These are phyloP conservation scores for Paraescarpia echinospica DNA, from an alignment of 1,140 invertebrate genomes.

Conservation along the genomic window DNA sequence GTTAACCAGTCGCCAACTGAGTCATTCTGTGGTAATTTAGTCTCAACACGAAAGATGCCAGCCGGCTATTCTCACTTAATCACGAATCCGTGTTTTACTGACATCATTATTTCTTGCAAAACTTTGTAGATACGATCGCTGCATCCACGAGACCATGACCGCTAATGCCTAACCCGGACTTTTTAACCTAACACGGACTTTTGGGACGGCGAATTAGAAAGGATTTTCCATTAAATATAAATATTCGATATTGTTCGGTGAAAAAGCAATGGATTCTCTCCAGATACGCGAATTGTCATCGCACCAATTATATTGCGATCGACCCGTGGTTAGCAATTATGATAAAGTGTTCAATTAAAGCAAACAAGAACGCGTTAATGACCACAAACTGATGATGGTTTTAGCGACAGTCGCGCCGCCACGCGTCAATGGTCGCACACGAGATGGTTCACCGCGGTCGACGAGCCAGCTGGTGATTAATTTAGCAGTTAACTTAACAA, in stretches of 20 bases:
- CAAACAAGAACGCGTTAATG: not conserved
- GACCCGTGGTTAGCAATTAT: not conserved
- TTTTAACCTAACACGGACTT: not conserved
- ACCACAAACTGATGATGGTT: not conserved
- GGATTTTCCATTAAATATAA: not conserved
- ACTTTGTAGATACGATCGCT: not conserved
- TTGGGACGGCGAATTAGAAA: not conserved
- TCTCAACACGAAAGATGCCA: not conserved
- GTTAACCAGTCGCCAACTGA: not conserved
- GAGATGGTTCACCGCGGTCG: not conserved
- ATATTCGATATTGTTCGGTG: not conserved
- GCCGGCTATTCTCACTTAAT: not conserved
- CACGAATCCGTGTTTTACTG: not conserved
- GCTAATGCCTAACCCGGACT: not conserved
- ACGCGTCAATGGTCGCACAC: not conserved
- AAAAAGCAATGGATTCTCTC: not conserved
- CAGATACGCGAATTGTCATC: no score
- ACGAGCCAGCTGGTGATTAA: not conserved
- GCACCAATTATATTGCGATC: not conserved
- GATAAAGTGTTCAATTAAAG: not conserved
- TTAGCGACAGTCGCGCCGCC: not conserved
- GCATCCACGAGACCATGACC: not conserved
- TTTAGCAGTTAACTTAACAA: conserved; percentile 1
- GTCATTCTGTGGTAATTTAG: not conserved
- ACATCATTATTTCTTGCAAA: not conserved